phyloP scores from a whole-genome alignment of 2,113 vertebrate species.

The Myotis lucifugus region DNA sequence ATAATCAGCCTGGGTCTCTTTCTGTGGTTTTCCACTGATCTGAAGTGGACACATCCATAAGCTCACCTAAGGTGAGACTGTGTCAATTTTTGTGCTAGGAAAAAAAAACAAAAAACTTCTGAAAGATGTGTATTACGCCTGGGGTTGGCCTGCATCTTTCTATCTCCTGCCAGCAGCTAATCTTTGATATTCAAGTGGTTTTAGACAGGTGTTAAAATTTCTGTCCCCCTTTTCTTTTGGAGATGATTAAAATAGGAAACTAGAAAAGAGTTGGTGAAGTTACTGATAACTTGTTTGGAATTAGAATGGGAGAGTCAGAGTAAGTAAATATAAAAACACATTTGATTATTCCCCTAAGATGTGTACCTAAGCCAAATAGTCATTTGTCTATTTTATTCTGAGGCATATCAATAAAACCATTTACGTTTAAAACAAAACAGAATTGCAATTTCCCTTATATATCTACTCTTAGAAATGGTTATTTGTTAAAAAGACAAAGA shows the following conservation, averaged over 20 bases:
- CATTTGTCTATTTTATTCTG: background rate
- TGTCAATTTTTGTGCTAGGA: background rate
- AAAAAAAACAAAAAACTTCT: constrained; percentile 25
- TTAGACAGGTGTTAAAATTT: background rate
- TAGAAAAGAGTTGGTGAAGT: background rate
- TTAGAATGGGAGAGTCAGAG: background rate
- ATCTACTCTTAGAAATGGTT: background rate
- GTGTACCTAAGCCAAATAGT: background rate
- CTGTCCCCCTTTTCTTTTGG: background rate
- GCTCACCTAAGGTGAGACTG: background rate
- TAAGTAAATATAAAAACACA: constrained; percentile 13
- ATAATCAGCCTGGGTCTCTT: background rate
- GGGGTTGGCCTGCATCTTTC: background rate
- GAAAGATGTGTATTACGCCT: background rate
- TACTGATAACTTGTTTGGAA: background rate
- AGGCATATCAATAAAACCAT: background rate
- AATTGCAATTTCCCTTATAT: background rate
- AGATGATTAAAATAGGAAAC: constrained; percentile 23
- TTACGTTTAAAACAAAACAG: background rate
- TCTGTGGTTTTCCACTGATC: background rate
- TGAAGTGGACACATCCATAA: background rate
- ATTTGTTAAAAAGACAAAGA: background rate
- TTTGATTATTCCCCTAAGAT: background rate
- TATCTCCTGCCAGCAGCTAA: background rate
- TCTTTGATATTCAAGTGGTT: constrained; percentile 49